A percentile compares a stretch with the other conserved stretches of the same genome.
phyloP scores from a whole-genome alignment of 2,888 invertebrate species.

The Cephus spinipes region DNA sequence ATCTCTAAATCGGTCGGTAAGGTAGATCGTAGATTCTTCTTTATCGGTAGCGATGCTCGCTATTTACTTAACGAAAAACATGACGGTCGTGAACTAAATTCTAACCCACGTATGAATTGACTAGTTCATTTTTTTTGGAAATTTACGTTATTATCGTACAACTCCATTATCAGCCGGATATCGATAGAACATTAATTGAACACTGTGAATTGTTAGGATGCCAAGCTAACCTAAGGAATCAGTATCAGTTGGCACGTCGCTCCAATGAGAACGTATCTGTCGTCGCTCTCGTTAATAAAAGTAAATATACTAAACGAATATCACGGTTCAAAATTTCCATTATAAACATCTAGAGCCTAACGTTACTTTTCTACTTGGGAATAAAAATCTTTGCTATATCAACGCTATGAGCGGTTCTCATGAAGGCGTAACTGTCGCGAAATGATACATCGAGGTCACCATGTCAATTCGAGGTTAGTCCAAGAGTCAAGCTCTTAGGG shows the following conservation, averaged over 20 bases:
- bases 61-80: background rate
- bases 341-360: background rate
- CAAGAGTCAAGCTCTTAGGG: slow-evolving; percentile 6
- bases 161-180: background rate
- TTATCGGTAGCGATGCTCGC: background rate
- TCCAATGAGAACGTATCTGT: background rate
- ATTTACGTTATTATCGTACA: background rate
- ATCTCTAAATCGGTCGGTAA: background rate
- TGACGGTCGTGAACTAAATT: background rate
- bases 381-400: background rate
- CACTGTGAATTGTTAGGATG: background rate
- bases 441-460: slow-evolving; percentile 30
- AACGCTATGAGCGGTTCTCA: background rate
- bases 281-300: background rate
- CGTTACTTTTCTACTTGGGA: background rate
- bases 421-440: background rate
- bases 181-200: background rate
- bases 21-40: background rate
- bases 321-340: background rate
- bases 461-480: slow-evolving; percentile 39
- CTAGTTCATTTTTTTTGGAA: background rate
- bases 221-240: background rate
- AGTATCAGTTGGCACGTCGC: background rate
- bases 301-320: background rate
- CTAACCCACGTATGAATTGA: background rate